A percentile compares a stretch with the other conserved stretches of the same genome.
phyloP scores from a whole-genome alignment of 2,888 invertebrate genomes.

The Leucophenga maculata region DNA sequence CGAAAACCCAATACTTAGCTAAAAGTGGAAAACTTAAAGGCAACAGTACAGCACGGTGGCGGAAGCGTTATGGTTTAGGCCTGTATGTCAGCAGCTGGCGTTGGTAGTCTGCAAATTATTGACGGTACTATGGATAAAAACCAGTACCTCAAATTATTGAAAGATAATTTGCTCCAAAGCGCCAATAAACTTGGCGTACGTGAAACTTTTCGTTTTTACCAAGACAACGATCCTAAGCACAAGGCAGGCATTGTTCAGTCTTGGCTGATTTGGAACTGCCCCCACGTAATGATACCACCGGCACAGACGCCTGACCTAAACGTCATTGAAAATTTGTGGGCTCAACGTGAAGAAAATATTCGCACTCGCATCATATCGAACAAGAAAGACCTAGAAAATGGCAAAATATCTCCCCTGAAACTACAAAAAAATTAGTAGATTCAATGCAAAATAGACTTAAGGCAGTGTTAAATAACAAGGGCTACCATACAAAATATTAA shows the following conservation, averaged over 20 bases:
- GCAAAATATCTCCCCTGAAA: conserved; percentile 17
- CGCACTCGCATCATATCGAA: too few species aligned
- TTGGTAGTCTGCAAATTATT: background rate
- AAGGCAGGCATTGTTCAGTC: conserved; percentile 14
- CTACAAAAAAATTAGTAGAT: conserved; percentile 16
- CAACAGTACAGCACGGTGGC: conserved; percentile 9
- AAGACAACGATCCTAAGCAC: conserved; percentile 24
- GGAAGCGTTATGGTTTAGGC: background rate
- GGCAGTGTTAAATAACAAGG: background rate
- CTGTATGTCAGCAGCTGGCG: background rate
- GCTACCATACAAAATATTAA: background rate
- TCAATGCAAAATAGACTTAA: conserved; percentile 21
- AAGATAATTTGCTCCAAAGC: conserved; percentile 11
- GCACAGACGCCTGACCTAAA: conserved; percentile 11
- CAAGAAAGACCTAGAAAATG: conserved; percentile 21
- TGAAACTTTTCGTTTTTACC: background rate
- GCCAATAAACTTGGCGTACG: conserved; percentile 3
- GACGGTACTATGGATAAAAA: conserved; percentile 8
- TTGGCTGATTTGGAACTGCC: conserved; percentile 25
- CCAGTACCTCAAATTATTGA: conserved; percentile 4
- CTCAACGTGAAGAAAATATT: too few species aligned
- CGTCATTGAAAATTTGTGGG: too few species aligned
- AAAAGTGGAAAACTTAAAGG: background rate
- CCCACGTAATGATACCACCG: conserved; percentile 14
- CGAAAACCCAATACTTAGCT: conserved; percentile 27